Base-by-base conservation (phyloP, 2,888 invertebrate species). In the Troilus luridus region DNA sequence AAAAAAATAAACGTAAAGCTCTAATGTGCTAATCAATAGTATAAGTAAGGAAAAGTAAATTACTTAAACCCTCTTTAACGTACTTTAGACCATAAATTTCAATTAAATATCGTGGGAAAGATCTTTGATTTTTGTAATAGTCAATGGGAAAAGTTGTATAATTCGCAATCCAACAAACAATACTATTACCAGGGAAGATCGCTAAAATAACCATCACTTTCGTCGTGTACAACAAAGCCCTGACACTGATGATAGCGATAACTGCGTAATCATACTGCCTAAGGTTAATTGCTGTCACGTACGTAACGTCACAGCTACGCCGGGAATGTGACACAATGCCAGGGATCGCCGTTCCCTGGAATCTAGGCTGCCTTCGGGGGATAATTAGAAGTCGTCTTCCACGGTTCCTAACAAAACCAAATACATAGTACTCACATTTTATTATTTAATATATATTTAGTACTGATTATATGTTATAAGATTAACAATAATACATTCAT, bases 301-400 rank as follows among this genome's bases (percentile, higher is more conserved):
- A 19, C 19, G 19, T 77, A 77, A 77, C 41, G 72, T n/a, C 64
- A 64, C 64, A 24, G 64, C 10, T 64, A n/a, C n/a, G 64, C 17
- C 1, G 72, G 24, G 24, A 77, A 77, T 77, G 72, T 77, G 27
- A 77, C 72, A 77, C 72, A 77, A 77, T 77, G 72, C 27, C 72
- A 41, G 27, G 41, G 14, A 41, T 41, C 41, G 41, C 72, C 19
- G 17, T 77, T 67, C 72, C 27, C 17, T 77, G 72, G 72, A 77
- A 77, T 77, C 24, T 72, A 64, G 64, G 64, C 24, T 64, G n/a
- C 64, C 67, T 67, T 67, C 67, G 27, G 17, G 1, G 14, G 27
- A 41, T 41, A 41, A 41, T 77, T 41, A 77, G 27, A 19, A 77
- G 72, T 77, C 41, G 72, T 77, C 72, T 11, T 67, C 21, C 8